A percentile compares a stretch with the other conserved stretches of the same genome.
phyloP scores from a whole-genome alignment of 2,888 invertebrate species.

The Herminia tarsipennalis region DNA sequence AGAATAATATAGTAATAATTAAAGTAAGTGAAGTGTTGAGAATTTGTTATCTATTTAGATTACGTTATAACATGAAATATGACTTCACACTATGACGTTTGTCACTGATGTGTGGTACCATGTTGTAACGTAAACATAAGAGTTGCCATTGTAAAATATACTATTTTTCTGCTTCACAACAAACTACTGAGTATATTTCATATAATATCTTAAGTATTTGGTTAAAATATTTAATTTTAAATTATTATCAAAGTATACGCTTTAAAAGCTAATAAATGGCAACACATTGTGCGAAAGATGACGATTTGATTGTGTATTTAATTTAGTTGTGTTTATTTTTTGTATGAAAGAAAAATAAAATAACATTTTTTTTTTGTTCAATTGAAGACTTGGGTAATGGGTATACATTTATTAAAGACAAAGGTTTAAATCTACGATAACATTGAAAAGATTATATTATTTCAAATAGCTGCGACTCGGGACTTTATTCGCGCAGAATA shows the following conservation, averaged over 20 bases:
- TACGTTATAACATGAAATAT: slow-evolving; percentile 3
- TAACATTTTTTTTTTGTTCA: slow-evolving; percentile 23
- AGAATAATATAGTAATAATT: slow-evolving; percentile 12
- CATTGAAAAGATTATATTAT: too few species aligned
- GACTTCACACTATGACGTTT: too few species aligned
- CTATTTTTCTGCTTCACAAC: not conserved
- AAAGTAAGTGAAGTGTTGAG: slow-evolving; percentile 8
- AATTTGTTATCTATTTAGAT: slow-evolving; percentile 1
- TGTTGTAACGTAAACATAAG: not conserved
- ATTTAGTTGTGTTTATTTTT: slow-evolving; percentile 44
- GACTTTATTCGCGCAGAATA: too few species aligned
- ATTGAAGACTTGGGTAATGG: slow-evolving; percentile 7
- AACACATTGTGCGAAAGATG: slow-evolving; percentile 16
- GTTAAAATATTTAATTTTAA: not conserved
- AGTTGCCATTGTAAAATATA: slow-evolving; percentile 15
- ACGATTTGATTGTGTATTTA: slow-evolving; percentile 19
- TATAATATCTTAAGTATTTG: not conserved
- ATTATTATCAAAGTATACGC: not conserved
- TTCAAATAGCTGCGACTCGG: too few species aligned
- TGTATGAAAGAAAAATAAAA: slow-evolving; percentile 35
- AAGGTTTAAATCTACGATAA: too few species aligned
- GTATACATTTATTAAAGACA: slow-evolving; percentile 8
- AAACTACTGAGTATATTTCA: not conserved
- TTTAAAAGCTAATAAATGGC: slow-evolving; percentile 11
- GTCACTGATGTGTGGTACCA: too few species aligned